These are phyloP conservation scores for Cyclopterus lumpus DNA, from an alignment of 2,797 vertebrate genomes.

Conservation along the genomic window DNA sequence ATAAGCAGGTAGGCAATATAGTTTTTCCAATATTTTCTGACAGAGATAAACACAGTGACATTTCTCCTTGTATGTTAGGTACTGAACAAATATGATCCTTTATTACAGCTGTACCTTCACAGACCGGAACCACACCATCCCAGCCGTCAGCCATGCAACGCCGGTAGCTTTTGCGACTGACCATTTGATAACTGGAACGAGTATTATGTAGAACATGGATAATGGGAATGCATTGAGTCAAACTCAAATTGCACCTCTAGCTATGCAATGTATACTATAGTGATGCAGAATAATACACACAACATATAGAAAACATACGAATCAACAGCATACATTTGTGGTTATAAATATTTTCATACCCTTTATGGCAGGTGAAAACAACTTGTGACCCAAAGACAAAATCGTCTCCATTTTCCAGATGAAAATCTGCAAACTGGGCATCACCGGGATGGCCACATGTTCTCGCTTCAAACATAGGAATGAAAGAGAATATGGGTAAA, in stretches of 20 bases:
- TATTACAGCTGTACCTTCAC: constrained; percentile 70
- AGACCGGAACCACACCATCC: constrained; percentile 77
- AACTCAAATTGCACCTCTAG: not conserved
- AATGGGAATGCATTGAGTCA: not conserved
- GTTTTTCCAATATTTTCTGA: not conserved
- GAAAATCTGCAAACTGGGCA: constrained; percentile 73
- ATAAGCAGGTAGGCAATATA: not conserved
- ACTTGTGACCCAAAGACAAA: constrained; percentile 82
- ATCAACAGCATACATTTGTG: not conserved
- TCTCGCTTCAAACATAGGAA: constrained; percentile 64
- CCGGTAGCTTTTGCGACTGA: constrained; percentile 63
- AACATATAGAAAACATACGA: not conserved
- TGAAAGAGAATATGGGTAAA: not conserved
- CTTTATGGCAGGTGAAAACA: constrained; percentile 74
- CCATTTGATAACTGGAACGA: constrained; percentile 75
- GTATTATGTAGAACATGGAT: not conserved
- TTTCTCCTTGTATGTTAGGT: not conserved
- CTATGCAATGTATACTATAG: not conserved
- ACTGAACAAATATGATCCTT: not conserved
- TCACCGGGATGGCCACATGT: constrained; percentile 82
- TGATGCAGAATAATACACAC: not conserved
- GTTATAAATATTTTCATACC: constrained; percentile 62
- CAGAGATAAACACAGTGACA: not conserved
- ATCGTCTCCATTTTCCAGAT: constrained; percentile 55
- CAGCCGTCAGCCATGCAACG: constrained; percentile 74